Conservation (phyloP, 2,113 vertebrate species). For the Panthera leo region DNA sequence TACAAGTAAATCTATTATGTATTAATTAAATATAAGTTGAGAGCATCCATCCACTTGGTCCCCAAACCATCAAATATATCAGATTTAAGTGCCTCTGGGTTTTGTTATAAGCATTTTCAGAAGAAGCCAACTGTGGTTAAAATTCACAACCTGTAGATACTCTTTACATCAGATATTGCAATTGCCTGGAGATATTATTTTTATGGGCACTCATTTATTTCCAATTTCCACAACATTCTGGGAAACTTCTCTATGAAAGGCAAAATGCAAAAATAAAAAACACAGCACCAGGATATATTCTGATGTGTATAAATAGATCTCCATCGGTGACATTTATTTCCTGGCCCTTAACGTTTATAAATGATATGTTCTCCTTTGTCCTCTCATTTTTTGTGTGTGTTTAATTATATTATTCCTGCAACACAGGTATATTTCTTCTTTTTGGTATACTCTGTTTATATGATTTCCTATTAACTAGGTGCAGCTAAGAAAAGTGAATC, state of each 20-base stretch:
- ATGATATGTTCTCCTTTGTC: constrained; percentile 40
- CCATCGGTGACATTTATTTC: constrained; percentile 65
- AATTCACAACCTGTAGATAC: constrained; percentile 73
- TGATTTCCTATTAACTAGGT: constrained; percentile 31
- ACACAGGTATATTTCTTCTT: constrained; percentile 15
- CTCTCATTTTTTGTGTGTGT: not conserved
- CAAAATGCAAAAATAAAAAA: constrained; percentile 69
- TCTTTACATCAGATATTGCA: constrained; percentile 70
- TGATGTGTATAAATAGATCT: constrained; percentile 61
- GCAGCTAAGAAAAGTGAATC: not conserved
- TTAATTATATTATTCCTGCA: constrained; percentile 54
- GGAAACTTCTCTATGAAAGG: constrained; percentile 54
- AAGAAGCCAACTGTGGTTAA: constrained; percentile 71
- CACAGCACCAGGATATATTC: constrained; percentile 44
- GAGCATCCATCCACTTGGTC: constrained; percentile 1
- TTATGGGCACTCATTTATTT: constrained; percentile 80
- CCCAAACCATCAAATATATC: not conserved
- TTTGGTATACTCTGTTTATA: not conserved
- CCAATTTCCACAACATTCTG: constrained; percentile 72
- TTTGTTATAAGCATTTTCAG: constrained; percentile 52
- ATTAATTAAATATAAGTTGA: constrained; percentile 66
- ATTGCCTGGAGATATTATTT: constrained; percentile 74
- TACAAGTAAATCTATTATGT: constrained; percentile 55
- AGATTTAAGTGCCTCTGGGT: constrained; percentile 57
- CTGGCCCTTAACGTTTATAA: constrained; percentile 41